Base-by-base conservation (phyloP, 2,888 invertebrate genomes). In the Leucophora obtusa region DNA sequence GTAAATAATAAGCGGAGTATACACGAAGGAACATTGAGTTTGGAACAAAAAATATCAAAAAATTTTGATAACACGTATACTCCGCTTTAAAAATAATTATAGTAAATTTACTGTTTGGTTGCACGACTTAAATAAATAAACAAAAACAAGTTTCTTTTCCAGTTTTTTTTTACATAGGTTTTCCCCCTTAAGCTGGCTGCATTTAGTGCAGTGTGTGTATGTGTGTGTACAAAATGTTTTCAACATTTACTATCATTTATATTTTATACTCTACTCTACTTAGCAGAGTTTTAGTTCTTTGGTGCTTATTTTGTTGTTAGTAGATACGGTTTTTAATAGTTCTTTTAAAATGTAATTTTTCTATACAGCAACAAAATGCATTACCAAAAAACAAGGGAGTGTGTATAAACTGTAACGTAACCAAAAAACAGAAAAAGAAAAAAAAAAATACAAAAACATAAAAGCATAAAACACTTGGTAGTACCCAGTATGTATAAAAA, bases 191-290 rank as follows among this genome's bases (percentile, higher is more conserved):
- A 71, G 51, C 63, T 59, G 53, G 33, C 21, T 77, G 71, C 66
- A 71, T 66, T 71, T 66, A 50, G 47, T 60, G 43, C 24, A 24
- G 50, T 21, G n/a, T 11, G 15, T 24, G 18, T 59, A 11, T 53
- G 21, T 17, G 54, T 60, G 17, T 66, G 53, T 65, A 17, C 63
- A 24, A 63, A 54, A 51, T 66, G 54, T 71, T 74, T 79, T 71
- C 70, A 50, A 66, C 65, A 63, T 75, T 79, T 75, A 75, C 75
- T 75, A 79, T 79, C 68, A 68, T 51, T 56, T 66, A 38, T 54
- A 60, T 24, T 35, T 43, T 73, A 15, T 71, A 53, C 28, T 60
- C 47, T 54, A 59, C 38, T 73, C 11, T 71, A 59, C 28, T 60
- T 72, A 72, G 66, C 66, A 56, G 71, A 78, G 77, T 72, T 78